Conservation (phyloP, 1,140 invertebrate species). For the Drosophila hydei region DNA sequence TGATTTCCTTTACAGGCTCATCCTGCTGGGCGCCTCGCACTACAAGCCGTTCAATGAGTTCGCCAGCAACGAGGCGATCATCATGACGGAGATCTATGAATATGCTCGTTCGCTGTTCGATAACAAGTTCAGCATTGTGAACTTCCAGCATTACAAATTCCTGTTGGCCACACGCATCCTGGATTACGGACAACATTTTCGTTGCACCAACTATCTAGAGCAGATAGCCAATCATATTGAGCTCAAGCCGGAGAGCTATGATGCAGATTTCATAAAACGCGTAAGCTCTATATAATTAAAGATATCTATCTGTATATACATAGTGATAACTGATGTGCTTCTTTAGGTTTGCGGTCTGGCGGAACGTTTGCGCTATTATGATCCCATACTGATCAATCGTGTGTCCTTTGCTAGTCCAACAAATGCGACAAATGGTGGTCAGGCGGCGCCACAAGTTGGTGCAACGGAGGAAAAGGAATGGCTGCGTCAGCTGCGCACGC, state of each 20-base stretch:
- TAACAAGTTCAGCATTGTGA: conserved; percentile 88
- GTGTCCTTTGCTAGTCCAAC: conserved; percentile 72
- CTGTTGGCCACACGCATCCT: conserved; percentile 89
- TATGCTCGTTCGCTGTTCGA: conserved; percentile 94
- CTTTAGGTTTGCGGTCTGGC: conserved; percentile 72
- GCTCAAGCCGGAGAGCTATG: conserved; percentile 85
- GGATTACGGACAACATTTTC: conserved; percentile 92
- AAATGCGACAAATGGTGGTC: conserved; percentile 59
- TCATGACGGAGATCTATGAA: conserved; percentile 97
- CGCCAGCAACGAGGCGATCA: conserved; percentile 92
- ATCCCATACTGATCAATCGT: conserved; percentile 86
- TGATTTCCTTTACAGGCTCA: conserved; percentile 86
- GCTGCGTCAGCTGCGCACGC: conserved; percentile 84
- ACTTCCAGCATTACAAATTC: conserved; percentile 91
- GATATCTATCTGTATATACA: not conserved
- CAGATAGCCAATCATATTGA: conserved; percentile 89
- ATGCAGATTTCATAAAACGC: conserved; percentile 87
- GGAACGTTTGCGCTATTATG: conserved; percentile 90
- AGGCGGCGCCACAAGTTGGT: conserved; percentile 59
- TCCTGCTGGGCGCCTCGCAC: conserved; percentile 91
- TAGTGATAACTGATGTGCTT: not conserved
- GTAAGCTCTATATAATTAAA: conserved; percentile 83
- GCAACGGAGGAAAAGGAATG: conserved; percentile 85
- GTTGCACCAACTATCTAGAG: conserved; percentile 91
- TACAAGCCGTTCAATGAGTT: conserved; percentile 88